These are phyloP conservation scores for Drosophila subobscura DNA, from an alignment of 1,140 invertebrate species.

Conservation along the genomic window DNA sequence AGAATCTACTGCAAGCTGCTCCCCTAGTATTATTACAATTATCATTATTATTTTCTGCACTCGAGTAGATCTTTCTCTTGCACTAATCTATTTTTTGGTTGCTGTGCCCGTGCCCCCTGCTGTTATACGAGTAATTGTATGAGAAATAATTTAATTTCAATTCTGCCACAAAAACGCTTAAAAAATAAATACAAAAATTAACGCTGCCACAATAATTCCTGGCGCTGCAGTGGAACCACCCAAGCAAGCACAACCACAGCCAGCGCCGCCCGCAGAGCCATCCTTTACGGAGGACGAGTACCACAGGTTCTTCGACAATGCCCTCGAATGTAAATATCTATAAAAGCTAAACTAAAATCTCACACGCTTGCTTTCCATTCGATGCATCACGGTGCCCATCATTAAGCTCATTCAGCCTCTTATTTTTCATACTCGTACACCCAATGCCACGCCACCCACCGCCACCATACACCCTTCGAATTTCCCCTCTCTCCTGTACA, in stretches of 20 bases:
- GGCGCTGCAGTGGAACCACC: conserved; percentile 50
- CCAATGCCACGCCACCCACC: not conserved
- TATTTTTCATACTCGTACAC: no score
- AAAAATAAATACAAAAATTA: conserved; percentile 46
- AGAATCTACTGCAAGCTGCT: conserved; percentile 30
- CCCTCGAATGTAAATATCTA: conserved; percentile 89
- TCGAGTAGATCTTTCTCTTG: conserved; percentile 26
- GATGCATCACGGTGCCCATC: conserved; percentile 31
- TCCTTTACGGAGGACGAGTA: conserved; percentile 88
- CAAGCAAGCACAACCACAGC: conserved; percentile 27
- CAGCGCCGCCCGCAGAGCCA: conserved; percentile 53
- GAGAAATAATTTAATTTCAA: conserved; percentile 44
- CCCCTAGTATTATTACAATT: conserved; percentile 20
- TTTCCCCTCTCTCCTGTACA: conserved; percentile 1
- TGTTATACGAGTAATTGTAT: no score
- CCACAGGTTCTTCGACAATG: conserved; percentile 90
- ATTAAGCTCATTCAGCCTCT: conserved; percentile 5
- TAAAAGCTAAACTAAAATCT: conserved; percentile 18
- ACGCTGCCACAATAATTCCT: conserved; percentile 28
- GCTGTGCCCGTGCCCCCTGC: conserved; percentile 9
- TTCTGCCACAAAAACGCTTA: conserved; percentile 47
- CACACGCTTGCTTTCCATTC: conserved; percentile 26
- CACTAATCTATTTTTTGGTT: conserved; percentile 39
- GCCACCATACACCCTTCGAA: not conserved
- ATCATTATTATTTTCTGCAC: conserved; percentile 9